phyloP scores from a whole-genome alignment of 2,797 vertebrate genomes.

The Xenopus petersii region DNA sequence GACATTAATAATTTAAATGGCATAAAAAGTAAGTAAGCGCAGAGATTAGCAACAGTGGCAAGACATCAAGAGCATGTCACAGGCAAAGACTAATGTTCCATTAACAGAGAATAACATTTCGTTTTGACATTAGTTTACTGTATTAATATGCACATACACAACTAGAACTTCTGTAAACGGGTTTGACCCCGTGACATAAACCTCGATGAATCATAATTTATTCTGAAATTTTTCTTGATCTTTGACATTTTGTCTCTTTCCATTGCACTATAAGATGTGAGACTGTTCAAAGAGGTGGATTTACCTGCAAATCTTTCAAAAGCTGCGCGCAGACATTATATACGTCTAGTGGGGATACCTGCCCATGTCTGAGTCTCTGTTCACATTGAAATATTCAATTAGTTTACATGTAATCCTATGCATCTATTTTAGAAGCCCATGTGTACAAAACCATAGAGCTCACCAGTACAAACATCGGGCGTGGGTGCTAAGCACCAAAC shows the following conservation, averaged over 20 bases:
- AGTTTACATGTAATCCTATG: too few species aligned
- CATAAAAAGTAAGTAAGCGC: neutral
- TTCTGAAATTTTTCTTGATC: slow-evolving; percentile 22
- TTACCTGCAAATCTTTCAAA: too few species aligned
- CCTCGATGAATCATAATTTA: slow-evolving; percentile 21
- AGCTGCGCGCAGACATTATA: too few species aligned
- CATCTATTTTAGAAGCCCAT: too few species aligned
- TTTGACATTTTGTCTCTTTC: slow-evolving; percentile 25
- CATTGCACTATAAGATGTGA: slow-evolving; percentile 6
- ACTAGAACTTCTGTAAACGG: slow-evolving; percentile 7
- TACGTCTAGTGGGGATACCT: too few species aligned
- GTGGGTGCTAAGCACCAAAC: too few species aligned
- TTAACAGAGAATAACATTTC: neutral
- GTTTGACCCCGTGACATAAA: slow-evolving; percentile 16
- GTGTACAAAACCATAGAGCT: too few species aligned
- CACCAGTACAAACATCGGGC: too few species aligned
- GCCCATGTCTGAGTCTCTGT: too few species aligned
- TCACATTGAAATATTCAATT: too few species aligned
- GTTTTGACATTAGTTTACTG: slow-evolving; percentile 11
- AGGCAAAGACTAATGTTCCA: neutral
- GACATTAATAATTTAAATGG: neutral
- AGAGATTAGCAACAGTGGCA: neutral
- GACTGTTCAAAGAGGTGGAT: too few species aligned
- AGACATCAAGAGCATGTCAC: neutral
- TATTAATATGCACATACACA: neutral